phyloP scores from a whole-genome alignment of 2,888 invertebrate species.

The Nymphalis polychloros region DNA sequence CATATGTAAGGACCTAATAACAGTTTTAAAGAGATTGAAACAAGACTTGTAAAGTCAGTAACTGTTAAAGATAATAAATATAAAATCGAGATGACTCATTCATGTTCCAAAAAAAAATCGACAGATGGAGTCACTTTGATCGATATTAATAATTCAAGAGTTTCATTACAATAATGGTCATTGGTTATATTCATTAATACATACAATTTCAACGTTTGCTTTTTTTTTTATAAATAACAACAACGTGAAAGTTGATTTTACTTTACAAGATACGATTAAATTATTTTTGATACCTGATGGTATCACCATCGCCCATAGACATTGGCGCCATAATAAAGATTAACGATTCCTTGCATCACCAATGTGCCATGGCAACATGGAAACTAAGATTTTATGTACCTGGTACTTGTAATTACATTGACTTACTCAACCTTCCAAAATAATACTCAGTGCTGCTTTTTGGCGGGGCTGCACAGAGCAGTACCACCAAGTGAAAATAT shows the following conservation, averaged over 20 bases:
- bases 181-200: conserved; percentile 7
- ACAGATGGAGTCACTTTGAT: conserved; percentile 23
- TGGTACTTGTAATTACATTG: too few relatives aligned
- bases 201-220: background rate
- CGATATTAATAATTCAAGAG: conserved; percentile 13
- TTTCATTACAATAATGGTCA: conserved; percentile 7
- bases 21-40: background rate
- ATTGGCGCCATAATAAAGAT: too few relatives aligned
- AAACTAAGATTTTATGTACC: too few relatives aligned
- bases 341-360: too few relatives aligned
- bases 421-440: too few relatives aligned
- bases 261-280: background rate
- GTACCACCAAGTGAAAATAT: too few relatives aligned
- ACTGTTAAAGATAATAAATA: conserved; percentile 1
- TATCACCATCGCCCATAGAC: too few relatives aligned
- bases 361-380: too few relatives aligned
- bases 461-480: too few relatives aligned
- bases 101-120: conserved; percentile 15
- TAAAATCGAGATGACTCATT: conserved; percentile 21
- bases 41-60: background rate
- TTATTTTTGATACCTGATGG: too few relatives aligned
- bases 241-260: background rate
- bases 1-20: too few relatives aligned
- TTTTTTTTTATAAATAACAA: background rate
- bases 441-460: too few relatives aligned